These are phyloP conservation scores for Apistogramma diplotaenia DNA, from an alignment of 2,113 vertebrate genomes.

Conservation along the genomic window DNA sequence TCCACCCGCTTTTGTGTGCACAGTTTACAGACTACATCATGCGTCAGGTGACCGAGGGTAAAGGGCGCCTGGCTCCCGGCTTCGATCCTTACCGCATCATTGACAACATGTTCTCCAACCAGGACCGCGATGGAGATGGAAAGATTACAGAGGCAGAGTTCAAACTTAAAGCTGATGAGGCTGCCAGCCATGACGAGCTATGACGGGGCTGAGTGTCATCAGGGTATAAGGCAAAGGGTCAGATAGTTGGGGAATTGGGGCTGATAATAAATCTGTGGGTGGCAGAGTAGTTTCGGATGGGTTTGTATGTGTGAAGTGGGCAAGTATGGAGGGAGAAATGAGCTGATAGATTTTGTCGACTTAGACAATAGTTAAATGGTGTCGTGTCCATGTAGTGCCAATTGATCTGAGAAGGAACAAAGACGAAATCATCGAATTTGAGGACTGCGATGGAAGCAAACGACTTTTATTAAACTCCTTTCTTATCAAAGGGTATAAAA, in stretches of 20 bases:
- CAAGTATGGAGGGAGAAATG: neutral
- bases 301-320: neutral
- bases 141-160: conserved; percentile 92
- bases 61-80: conserved; percentile 92
- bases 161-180: conserved; percentile 93
- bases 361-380: neutral
- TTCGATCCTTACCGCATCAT: conserved; percentile 90
- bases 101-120: conserved; percentile 96
- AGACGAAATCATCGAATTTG: neutral
- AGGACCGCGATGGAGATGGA: conserved; percentile 92
- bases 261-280: conserved; percentile 6
- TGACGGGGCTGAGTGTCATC: conserved; percentile 66
- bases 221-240: conserved; percentile 36
- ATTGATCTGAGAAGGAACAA: neutral
- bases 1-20: neutral
- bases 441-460: conserved; percentile 25
- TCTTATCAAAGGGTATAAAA: conserved; percentile 42
- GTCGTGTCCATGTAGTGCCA: neutral
- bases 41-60: conserved; percentile 86
- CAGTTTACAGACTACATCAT: conserved; percentile 95
- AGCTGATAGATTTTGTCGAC: neutral
- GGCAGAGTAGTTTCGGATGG: neutral
- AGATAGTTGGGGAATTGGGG: conserved; percentile 8
- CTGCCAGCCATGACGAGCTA: conserved; percentile 87
- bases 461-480: conserved; percentile 30